These are phyloP conservation scores for Phenacoccus solenopsis DNA, from an alignment of 1,140 invertebrate species.

Conservation along the genomic window DNA sequence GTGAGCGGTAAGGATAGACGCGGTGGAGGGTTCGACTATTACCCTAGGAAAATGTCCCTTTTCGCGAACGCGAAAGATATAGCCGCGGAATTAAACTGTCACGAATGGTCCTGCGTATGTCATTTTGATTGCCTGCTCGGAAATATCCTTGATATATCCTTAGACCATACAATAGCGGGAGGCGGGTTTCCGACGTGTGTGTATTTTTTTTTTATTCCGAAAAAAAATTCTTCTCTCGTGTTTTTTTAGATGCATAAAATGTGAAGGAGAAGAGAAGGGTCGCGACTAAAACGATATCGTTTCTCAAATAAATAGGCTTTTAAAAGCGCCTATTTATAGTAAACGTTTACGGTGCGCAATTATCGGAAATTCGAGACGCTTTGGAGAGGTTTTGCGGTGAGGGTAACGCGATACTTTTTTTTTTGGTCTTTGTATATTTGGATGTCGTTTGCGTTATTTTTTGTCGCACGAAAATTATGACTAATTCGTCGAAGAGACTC, in stretches of 20 bases:
- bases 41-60: neutral
- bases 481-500: too few relatives aligned
- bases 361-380: neutral
- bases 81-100: neutral
- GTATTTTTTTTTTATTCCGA: neutral
- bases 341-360: neutral
- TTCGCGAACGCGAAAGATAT: neutral
- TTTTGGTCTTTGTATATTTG: too few relatives aligned
- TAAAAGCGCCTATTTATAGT: neutral
- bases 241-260: too few relatives aligned
- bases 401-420: too few relatives aligned
- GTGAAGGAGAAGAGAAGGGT: too few relatives aligned
- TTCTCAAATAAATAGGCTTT: neutral
- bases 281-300: neutral
- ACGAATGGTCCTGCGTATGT: constrained; percentile 1
- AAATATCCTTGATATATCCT: constrained; percentile 3
- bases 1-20: neutral
- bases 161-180: neutral
- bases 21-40: neutral
- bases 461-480: too few relatives aligned
- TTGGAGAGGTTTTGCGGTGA: too few relatives aligned
- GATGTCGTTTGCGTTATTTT: too few relatives aligned
- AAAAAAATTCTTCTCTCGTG: neutral
- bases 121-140: neutral
- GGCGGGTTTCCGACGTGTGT: neutral